Percentiles rank a stretch among this genome's conserved stretches.
Evolutionary conservation across 1,140 invertebrate species (phyloP).

Genomic region (Eufriesea mexicana): DNA sequence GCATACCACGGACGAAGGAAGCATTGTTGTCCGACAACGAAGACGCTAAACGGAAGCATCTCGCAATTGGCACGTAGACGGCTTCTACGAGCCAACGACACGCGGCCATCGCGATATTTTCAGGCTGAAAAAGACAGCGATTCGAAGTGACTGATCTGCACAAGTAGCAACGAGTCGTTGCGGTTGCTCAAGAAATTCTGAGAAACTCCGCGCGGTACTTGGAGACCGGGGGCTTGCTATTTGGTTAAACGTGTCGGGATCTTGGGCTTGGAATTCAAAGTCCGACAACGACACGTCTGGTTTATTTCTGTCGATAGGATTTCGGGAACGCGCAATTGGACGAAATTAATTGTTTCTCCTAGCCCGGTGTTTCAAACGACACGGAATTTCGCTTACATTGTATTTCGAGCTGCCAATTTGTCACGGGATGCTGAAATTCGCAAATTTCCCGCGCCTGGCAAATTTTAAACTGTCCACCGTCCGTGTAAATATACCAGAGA

Average conservation of each 20-base stretch:
- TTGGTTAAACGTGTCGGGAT: neutral
- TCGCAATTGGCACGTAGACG: constrained; percentile 64
- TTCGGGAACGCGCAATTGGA: no score
- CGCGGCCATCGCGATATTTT: constrained; percentile 46
- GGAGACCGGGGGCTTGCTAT: neutral
- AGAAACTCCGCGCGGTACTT: neutral
- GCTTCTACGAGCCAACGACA: constrained; percentile 56
- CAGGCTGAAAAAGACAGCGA: constrained; percentile 51
- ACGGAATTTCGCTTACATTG: neutral
- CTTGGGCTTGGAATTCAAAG: neutral
- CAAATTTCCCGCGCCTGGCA: no score
- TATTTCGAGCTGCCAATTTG: neutral
- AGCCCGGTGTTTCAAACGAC: neutral
- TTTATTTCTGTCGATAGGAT: neutral
- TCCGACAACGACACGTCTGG: neutral
- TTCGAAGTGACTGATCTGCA: neutral
- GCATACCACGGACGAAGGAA: constrained; percentile 62
- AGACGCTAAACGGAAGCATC: constrained; percentile 60
- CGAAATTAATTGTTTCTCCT: no score
- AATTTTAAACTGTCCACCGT: no score
- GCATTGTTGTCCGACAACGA: constrained; percentile 59
- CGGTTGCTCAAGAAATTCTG: neutral
- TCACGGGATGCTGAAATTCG: no score
- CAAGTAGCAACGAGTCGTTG: neutral
- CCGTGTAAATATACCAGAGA: no score